Evolutionary conservation across 2,797 vertebrate species (phyloP), one percentile per base, ranked within the genome.

Genomic region (Lates japonicus): DNA sequence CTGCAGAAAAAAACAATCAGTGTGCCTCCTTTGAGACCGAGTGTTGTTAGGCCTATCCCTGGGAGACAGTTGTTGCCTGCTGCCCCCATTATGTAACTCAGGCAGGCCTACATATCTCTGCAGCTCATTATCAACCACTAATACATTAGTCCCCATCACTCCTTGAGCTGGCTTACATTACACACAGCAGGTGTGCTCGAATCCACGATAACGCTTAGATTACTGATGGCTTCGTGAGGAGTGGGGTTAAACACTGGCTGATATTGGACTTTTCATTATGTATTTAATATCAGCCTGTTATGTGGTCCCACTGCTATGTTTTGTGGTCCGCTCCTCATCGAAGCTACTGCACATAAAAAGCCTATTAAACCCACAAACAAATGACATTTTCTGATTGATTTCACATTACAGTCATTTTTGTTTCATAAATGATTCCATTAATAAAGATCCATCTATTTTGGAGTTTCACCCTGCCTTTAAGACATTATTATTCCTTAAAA

Each of bases 1-100:
- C 71, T 48, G 71, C 70, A 48, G 48, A 46, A 42, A 60, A 81
- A 84, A 86, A 83, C 68, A 84, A 85, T 88, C 74, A 74, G 37
- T 12, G 52, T 20, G 51, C 35, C 78, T 92, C 88, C 86, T 83
- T 60, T 54, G 89, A 88, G 87, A 85, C 85, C 7, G n/a, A 70
- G 61, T 33, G 74, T 58, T 52, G 52, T 85, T 46, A 46, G 62
- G 37, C 70, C 76, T 65, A 57, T 85, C 78, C 82, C 81, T 31
- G 31, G 70, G 88, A 86, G 78, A 82, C 66, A 41, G 76, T 77
- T 74, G 71, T 74, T 86, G 70, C 78, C 55, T 22, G 2, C 64
- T 62, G 63, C 22, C 69, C 79, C 33, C 37, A 37, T 92, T 92
- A 80, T 72, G 66, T 87, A 89, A 81, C 82, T 65, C 73, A 19